Evolutionary conservation across 2,797 vertebrate species (phyloP).

Genomic region (Lithobates pipiens): DNA sequence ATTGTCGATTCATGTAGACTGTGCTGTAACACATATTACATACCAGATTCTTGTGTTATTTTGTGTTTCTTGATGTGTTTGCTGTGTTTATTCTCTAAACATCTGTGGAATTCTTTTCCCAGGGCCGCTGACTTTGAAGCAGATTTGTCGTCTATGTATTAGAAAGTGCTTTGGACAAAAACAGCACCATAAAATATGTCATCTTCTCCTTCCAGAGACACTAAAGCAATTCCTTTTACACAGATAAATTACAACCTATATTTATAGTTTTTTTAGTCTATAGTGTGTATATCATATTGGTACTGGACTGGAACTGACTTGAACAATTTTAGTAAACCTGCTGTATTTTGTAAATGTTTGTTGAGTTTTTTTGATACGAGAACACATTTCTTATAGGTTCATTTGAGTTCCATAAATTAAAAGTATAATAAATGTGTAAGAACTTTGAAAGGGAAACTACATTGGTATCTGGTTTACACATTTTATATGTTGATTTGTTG

Average conservation of each 20-base stretch:
- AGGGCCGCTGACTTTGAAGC: conserved; percentile 81
- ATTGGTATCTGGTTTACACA: background rate
- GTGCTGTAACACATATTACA: background rate
- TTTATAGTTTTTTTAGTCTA: background rate
- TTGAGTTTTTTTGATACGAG: background rate
- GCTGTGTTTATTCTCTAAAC: background rate
- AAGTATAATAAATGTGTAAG: no score
- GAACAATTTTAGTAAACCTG: conserved; percentile 1
- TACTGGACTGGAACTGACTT: conserved; percentile 2
- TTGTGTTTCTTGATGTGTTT: background rate
- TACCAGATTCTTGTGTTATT: background rate
- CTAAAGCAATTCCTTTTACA: conserved; percentile 81
- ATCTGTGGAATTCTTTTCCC: conserved; percentile 64
- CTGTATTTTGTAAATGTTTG: conserved; percentile 10
- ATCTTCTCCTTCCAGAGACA: conserved; percentile 77
- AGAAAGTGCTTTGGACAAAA: conserved; percentile 79
- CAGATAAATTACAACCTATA: conserved; percentile 61
- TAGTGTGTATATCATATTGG: background rate
- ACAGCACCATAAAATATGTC: conserved; percentile 75
- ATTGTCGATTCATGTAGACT: background rate
- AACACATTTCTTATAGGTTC: background rate
- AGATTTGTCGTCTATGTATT: conserved; percentile 83
- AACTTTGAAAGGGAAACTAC: background rate
- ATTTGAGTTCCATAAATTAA: no score
- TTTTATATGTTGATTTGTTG: background rate